Evolutionary conservation across 2,797 vertebrate species (phyloP).

Genomic region (Dendrocincla tyrannina): DNA sequence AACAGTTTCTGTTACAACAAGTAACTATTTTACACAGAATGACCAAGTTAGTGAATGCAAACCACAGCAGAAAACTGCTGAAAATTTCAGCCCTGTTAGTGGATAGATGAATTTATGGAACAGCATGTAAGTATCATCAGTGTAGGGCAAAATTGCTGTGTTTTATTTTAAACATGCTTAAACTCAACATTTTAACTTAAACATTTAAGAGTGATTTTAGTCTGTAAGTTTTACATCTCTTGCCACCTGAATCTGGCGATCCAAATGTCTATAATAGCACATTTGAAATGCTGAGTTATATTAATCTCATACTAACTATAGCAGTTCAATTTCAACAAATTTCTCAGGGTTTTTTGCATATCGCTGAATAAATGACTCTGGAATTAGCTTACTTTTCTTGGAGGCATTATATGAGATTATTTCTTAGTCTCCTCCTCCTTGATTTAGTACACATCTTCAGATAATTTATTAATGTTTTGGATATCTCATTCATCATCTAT

Average conservation of each 20-base stretch:
- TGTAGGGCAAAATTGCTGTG: neutral
- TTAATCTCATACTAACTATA: conserved; percentile 57
- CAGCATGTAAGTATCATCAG: neutral
- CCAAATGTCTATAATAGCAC: conserved; percentile 21
- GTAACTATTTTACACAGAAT: neutral
- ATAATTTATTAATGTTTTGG: conserved; percentile 74
- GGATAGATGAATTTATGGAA: conserved; percentile 10
- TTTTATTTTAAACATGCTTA: conserved; percentile 58
- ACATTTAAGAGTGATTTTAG: conserved; percentile 32
- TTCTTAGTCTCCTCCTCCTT: conserved; percentile 67
- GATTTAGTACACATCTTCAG: conserved; percentile 72
- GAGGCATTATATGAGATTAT: conserved; percentile 65
- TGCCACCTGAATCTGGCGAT: conserved; percentile 28
- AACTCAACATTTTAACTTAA: conserved; percentile 1
- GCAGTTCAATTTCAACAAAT: conserved; percentile 54
- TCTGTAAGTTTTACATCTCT: neutral
- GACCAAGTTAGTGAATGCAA: conserved; percentile 9
- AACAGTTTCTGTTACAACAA: neutral
- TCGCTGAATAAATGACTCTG: conserved; percentile 59
- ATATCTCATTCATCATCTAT: conserved; percentile 74
- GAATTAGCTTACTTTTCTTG: conserved; percentile 68
- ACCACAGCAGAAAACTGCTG: conserved; percentile 34
- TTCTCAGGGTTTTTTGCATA: conserved; percentile 65
- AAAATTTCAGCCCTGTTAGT: conserved; percentile 12
- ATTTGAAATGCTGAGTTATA: conserved; percentile 49